These are phyloP conservation scores for Melolontha melolontha DNA, from an alignment of 2,888 invertebrate species.

Conservation along the genomic window DNA sequence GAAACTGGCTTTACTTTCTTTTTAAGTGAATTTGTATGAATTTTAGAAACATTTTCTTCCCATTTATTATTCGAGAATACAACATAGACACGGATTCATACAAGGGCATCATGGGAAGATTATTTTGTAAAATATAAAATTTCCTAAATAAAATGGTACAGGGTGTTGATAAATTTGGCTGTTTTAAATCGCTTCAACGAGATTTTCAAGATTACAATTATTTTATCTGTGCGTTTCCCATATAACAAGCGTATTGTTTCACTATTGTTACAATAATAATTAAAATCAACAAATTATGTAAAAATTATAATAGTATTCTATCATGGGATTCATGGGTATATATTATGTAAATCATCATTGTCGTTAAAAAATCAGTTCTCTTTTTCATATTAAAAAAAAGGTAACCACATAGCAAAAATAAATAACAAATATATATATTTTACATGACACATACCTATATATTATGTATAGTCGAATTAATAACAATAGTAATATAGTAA, in stretches of 20 bases:
- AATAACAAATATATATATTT: constrained; percentile 36
- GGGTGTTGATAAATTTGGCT: too few species aligned
- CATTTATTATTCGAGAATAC: too few species aligned
- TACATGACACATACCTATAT: constrained; percentile 32
- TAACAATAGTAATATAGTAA: constrained; percentile 28
- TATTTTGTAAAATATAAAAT: too few species aligned
- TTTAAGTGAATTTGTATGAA: too few species aligned
- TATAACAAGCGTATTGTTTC: constrained; percentile 1
- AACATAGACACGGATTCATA: too few species aligned
- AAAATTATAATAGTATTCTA: too few species aligned
- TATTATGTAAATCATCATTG: constrained; percentile 16
- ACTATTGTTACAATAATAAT: neutral
- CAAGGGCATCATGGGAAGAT: too few species aligned
- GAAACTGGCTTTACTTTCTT: too few species aligned
- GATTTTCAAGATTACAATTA: neutral
- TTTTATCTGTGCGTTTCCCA: constrained; percentile 10
- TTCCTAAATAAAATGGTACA: too few species aligned
- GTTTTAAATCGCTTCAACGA: too few species aligned
- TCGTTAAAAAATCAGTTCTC: constrained; percentile 35
- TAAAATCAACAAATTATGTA: too few species aligned
- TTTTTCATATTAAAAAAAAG: constrained; percentile 28
- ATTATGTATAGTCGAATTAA: constrained; percentile 20
- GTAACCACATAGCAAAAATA: constrained; percentile 37
- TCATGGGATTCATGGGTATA: constrained; percentile 2
- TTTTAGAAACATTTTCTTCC: too few species aligned